Base-by-base conservation (phyloP, 2,888 invertebrate genomes). In the Diadromus collaris region DNA sequence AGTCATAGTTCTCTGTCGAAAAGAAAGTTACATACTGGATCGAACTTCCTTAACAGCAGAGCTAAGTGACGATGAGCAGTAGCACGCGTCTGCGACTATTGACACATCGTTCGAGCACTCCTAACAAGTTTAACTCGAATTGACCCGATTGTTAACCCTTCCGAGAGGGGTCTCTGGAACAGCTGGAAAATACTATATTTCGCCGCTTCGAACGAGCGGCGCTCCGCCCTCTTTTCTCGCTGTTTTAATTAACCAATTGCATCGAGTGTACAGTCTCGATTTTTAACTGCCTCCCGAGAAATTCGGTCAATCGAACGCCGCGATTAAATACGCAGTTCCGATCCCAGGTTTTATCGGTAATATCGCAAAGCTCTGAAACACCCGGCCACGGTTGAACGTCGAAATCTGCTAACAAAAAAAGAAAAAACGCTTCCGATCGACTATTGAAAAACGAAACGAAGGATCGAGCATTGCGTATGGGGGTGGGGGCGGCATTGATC, bases 91-190 rank as follows among this genome's bases (percentile, higher is more conserved):
- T 69, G 63, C 71, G 65, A 71, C 67, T 75, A 71, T 75, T 68
- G 63, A 51, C 63, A 58, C 71, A 63, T 72, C 75, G 75, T 67
- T 65, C 78, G 76, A 75, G 72, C 76, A 71, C 83, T 82, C 82
- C 84, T 86, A 88, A 88, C 87, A 86, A 85, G 85, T 88, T 88
- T 87, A 84, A 86, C 84, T 86, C 83, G 86, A 88, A 85, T 87
- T 88, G 88, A 89, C 88, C 88, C 86, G 86, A 87, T 86, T 86
- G 85, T 88, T 89, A 87, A 88, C 88, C 88, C 79, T 75, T 58
- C 79, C 16, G 38, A 16, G 79, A 74, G 67, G 61, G 68, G 69
- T 51, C 48, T 75, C 63, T 58, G 46, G 51, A 38, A 56, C 72
- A 64, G 67, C 75, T 70, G 61, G 46, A 61, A 68, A 54, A 65